Evolutionary conservation across 2,797 vertebrate genomes (phyloP), one percentile per base, ranked within the genome.

Genomic region (Kryptopterus vitreolus): DNA sequence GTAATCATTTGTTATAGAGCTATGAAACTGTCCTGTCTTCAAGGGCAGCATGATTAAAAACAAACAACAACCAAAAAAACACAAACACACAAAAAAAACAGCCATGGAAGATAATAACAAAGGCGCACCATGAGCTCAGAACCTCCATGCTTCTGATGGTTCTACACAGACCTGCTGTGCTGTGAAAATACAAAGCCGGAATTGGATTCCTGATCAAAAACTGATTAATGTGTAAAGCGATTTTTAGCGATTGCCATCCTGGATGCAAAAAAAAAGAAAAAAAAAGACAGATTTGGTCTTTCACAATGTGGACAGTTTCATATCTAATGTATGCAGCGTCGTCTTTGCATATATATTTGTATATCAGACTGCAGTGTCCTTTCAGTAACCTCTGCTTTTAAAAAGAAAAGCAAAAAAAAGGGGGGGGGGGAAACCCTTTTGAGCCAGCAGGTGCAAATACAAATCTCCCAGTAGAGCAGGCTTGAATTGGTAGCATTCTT

Each of bases 321-420:
- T 24, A 22, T 48, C 9, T 52, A 72, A 58, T 68, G 50, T 50
- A 66, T 80, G 50, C 46, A 65, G 59, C 33, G 20, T 55, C 31
- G 3, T 55, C 61, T 66, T 48, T 66, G 61, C 61, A 76, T 53
- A 58, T 58, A 53, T n/a, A 13, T 75, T 69, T 59, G 22, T 62
- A 69, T 53, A 61, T 65, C 52, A 24, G 50, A 50, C 26, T 29
- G 55, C 72, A 33, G 20, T 69, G 53, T 75, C 61, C 71, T 50
- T 80, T 35, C 35, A 48, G 13, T 76, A 63, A 81, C 79, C 73
- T 80, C 11, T 66, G 50, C 38, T 18, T 58, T 18, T 43, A 43
- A 43, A 43, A 43, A 43, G 38, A 43, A 6, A 52, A 33, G 22
- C 52, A 66, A 59, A 63, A 24, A 70, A 50, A 29, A n/a, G n/a